phyloP scores from a whole-genome alignment of 2,888 invertebrate species.

The Acrobasis repandana region DNA sequence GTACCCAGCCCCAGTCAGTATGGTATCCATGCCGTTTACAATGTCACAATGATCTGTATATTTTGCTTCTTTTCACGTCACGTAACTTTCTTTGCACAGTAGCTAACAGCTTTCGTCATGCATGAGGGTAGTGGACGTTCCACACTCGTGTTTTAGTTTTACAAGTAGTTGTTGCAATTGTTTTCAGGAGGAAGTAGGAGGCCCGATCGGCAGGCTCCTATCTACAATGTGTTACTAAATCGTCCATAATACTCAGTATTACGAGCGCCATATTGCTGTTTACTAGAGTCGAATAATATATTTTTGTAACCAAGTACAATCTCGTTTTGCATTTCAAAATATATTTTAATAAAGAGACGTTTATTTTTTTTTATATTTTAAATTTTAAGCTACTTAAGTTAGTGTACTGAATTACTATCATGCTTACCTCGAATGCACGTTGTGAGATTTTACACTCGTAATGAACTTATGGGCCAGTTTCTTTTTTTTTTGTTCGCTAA shows the following conservation, averaged over 20 bases:
- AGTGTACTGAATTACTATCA: constrained; percentile 38
- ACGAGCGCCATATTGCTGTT: constrained; percentile 54
- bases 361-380: constrained; percentile 47
- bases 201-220: constrained; percentile 85
- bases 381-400: constrained; percentile 45
- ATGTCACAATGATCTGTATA: constrained; percentile 78
- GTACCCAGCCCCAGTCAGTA: constrained; percentile 45
- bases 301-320: constrained; percentile 43
- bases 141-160: constrained; percentile 48
- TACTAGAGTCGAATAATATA: constrained; percentile 49
- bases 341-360: constrained; percentile 48
- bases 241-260: constrained; percentile 57
- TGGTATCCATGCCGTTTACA: constrained; percentile 54
- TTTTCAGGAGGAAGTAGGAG: constrained; percentile 87
- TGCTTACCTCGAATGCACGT: constrained; percentile 58
- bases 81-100: constrained; percentile 69
- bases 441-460: constrained; percentile 44
- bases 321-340: constrained; percentile 50
- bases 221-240: constrained; percentile 84
- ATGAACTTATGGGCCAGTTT: constrained; percentile 76
- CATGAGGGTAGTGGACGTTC: constrained; percentile 59
- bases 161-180: constrained; percentile 69
- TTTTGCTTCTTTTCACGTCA: constrained; percentile 73
- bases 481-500: constrained; percentile 49
- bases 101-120: constrained; percentile 70